These are phyloP conservation scores for Latrodectus geometricus DNA, from an alignment of 1,140 invertebrate species.

Conservation along the genomic window DNA sequence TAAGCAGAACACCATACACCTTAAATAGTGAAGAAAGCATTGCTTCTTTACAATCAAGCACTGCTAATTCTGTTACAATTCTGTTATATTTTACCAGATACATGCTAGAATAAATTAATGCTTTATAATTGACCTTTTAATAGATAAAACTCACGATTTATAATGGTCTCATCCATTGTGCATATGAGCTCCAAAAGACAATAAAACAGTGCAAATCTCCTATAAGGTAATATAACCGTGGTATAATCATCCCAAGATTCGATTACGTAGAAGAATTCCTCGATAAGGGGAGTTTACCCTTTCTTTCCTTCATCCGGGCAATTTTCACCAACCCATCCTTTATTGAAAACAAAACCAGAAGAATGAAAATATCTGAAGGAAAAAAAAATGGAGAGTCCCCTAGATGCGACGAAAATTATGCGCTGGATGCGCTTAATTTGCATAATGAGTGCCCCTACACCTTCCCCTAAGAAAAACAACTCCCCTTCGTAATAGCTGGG, in stretches of 20 bases:
- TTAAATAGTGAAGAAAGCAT: too few species aligned
- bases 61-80: too few species aligned
- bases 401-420: constrained; percentile 38
- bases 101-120: too few species aligned
- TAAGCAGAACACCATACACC: too few species aligned
- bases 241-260: background rate
- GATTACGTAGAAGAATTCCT: background rate
- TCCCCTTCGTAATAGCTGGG: constrained; percentile 25
- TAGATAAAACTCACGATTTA: background rate
- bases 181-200: background rate
- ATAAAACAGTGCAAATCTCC: background rate
- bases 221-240: background rate
- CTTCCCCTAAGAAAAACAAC: constrained; percentile 29
- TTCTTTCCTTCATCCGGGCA: background rate
- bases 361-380: background rate
- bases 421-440: constrained; percentile 45
- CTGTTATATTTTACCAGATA: too few species aligned
- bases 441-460: constrained; percentile 20
- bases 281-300: background rate
- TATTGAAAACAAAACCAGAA: constrained; percentile 20
- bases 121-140: background rate
- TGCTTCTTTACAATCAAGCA: too few species aligned
- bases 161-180: background rate
- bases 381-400: background rate
- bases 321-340: constrained; percentile 20